Base-by-base conservation (phyloP, 2,888 invertebrate species). In the Athripsodes cinereus region DNA sequence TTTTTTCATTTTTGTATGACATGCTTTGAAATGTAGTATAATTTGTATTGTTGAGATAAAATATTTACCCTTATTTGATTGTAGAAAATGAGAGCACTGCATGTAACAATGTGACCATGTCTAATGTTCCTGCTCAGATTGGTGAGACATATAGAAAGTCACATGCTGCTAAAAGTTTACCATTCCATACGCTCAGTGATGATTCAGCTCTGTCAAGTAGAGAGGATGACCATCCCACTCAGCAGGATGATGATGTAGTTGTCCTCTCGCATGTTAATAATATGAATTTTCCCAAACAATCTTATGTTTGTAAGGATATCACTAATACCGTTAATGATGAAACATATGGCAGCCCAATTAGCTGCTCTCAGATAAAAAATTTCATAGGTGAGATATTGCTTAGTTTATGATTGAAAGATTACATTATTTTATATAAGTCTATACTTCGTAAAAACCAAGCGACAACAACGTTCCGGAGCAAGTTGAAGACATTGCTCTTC, bases 321-420 rank as follows among this genome's bases (percentile, higher is more conserved):
- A 58, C 58, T 2, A 54, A 55, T 22, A 56, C 52, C n/a, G 52
- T 58, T 11, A 16, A 46, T 19, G 61, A 61, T 56, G 63, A 61
- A 48, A 53, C 61, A 11, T 47, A 55, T 8, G 57, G 54, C 16
- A 60, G 52, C 44, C 51, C 58, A 6, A 54, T 63, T 5, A 63
- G 61, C 44, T 21, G 57, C n/a, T 58, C 63, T 18, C 60, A 61
- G 40, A 63, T 63, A 19, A 57, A 51, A 52, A 53, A 62, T 11
- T 40, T 62, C 16, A 50, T 63, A 3, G 63, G 63, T 63, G 56
- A 49, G 40, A n/a, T 26, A 26, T 26, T 26, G 10, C 10, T 26
- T n/a, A n/a, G n/a, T n/a, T n/a, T n/a, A n/a, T n/a, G n/a, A n/a
- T n/a, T n/a, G n/a, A n/a, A n/a, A n/a, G n/a, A n/a, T n/a, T n/a